phyloP scores from a whole-genome alignment of 2,797 vertebrate species.

The Gallirallus australis region DNA sequence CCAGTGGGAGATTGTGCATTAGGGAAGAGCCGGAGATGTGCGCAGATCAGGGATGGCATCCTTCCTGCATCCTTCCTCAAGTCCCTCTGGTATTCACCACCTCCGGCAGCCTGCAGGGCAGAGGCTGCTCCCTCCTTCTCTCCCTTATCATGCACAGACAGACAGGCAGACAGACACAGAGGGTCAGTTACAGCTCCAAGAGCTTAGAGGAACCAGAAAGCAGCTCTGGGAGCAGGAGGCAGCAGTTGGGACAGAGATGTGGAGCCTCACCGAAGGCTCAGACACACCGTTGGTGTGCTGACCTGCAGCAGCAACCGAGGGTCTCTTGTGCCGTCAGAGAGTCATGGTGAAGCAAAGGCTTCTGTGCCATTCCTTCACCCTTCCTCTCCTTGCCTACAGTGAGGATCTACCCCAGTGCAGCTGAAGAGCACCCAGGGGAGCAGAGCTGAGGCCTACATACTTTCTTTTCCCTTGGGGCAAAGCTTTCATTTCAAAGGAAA shows the following conservation, averaged over 20 bases:
- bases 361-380: not conserved
- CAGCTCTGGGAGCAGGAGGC: not conserved
- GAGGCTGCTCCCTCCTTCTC: not conserved
- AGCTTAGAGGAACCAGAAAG: not conserved
- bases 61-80: not conserved
- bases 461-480: not conserved
- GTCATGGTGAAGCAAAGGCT: not conserved
- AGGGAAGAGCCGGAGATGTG: not conserved
- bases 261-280: not conserved
- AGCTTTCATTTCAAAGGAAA: not conserved
- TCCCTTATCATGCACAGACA: not conserved
- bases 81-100: not conserved
- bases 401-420: not conserved
- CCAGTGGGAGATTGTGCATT: not conserved
- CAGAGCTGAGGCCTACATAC: not conserved
- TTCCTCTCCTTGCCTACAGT: rapidly evolving
- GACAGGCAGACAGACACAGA: not conserved
- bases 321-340: not conserved
- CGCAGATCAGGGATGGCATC: not conserved
- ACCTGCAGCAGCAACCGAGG: not conserved
- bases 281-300: rapidly evolving
- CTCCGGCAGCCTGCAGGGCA: not conserved
- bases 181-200: not conserved
- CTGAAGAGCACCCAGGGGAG: not conserved
- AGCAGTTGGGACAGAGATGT: not conserved